A percentile compares a stretch with the other conserved stretches of the same genome.
Conservation (phyloP, 2,113 vertebrate genomes). For the Myotis yumanensis region DNA sequence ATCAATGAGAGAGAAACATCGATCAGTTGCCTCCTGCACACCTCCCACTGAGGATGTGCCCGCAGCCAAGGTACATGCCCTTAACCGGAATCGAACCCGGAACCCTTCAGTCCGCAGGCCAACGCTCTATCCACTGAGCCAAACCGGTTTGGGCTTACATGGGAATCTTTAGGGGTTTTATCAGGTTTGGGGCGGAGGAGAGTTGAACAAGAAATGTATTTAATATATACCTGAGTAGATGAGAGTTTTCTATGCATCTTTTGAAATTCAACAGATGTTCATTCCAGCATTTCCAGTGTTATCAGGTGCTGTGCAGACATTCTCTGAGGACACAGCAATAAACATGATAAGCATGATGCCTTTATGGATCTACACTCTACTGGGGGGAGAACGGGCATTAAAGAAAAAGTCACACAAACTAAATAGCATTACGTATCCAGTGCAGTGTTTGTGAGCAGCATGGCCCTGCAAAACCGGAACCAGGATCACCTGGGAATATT, state of each 20-base stretch:
- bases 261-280: not conserved
- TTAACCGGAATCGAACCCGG: no score
- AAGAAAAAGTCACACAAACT: not conserved
- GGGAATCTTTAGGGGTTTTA: not conserved
- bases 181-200: not conserved
- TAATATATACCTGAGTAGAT: not conserved
- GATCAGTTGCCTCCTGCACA: no score
- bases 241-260: not conserved
- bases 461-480: not conserved
- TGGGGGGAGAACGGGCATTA: not conserved
- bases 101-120: no score
- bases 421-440: not conserved
- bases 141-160: not conserved
- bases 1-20: no score
- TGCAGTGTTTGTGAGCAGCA: not conserved
- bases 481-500: not conserved
- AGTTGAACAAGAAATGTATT: not conserved
- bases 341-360: not conserved
- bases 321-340: not conserved
- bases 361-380: not conserved
- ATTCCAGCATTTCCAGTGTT: not conserved
- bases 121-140: no score
- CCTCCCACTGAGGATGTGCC: no score
- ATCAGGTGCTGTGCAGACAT: not conserved
- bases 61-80: no score